A percentile compares a stretch with the other conserved stretches of the same genome.
These are phyloP conservation scores for Daubentonia madagascariensis DNA, from an alignment of 2,113 vertebrate species.

Conservation along the genomic window DNA sequence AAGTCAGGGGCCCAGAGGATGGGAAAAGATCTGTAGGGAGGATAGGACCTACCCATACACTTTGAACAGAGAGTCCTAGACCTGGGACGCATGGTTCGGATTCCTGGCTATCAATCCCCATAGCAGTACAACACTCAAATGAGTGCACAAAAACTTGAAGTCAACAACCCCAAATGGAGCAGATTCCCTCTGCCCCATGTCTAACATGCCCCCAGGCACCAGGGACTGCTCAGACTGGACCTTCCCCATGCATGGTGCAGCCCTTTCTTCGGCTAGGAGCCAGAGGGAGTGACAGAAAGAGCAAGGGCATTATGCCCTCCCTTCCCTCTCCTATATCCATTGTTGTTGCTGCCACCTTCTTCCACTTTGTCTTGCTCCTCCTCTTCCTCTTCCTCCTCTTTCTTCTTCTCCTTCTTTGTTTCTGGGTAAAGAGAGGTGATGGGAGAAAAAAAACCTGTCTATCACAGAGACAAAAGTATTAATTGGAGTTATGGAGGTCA, in stretches of 20 bases:
- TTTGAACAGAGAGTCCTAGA: neutral
- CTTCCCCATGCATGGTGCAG: neutral
- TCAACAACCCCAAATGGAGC: neutral
- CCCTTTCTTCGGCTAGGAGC: neutral
- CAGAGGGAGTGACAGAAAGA: neutral
- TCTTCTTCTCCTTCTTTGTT: neutral
- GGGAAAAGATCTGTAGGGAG: neutral
- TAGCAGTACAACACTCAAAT: neutral
- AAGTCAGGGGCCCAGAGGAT: neutral
- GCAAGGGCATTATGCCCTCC: neutral
- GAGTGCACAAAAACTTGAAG: neutral
- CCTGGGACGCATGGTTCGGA: neutral
- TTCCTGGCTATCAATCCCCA: neutral
- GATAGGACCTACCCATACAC: neutral
- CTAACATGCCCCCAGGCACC: neutral
- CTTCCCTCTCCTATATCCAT: conserved; percentile 11
- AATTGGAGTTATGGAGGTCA: neutral
- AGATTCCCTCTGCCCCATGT: neutral
- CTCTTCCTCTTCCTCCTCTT: neutral
- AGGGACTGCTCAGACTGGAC: neutral
- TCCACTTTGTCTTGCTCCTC: neutral
- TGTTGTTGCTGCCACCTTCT: conserved; percentile 12
- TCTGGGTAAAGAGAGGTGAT: neutral
- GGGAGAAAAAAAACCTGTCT: neutral
- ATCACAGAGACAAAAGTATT: neutral